Base-by-base conservation (phyloP, 2,888 invertebrate species). In the Melanotus villosus region DNA sequence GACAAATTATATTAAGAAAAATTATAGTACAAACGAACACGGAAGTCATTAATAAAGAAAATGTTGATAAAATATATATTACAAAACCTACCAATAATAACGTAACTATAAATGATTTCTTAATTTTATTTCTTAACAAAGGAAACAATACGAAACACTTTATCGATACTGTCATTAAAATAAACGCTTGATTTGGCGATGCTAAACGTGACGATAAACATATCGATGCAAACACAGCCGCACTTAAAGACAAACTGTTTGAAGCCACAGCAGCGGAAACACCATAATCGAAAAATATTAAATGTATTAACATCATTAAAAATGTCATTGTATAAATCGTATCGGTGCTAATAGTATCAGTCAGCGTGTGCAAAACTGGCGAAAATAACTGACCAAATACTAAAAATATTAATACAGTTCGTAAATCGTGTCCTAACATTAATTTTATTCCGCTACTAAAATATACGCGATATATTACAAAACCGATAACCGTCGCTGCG, bases 261-360 rank as follows among this genome's bases (percentile, higher is more conserved):
- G 97, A 97, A 0, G 98, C 95, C 68, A 98, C 92, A 0, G 96
- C 94, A 1, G 93, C 94, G 9, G 91, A 89, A 0, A 95, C 89
- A 3, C 95, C 96, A 80, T 99, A 99, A 82, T 99, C 96, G 80
- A 94, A 96, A 81, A 97, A 97, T 76, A 95, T 89, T 69, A 99
- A 87, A 87, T 99, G 98, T 0, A 94, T 85, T 0, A 94, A 80
- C 87, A 98, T 90, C 91, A 97, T 95, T 10, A 95, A 87, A 16
- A 93, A 91, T 0, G 98, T 91, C 89, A 94, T 95, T 0, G 97
- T 95, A 80, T 97, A 98, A 80, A 99, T 98, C 0, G 99, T 98
- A 81, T 99, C 98, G 0, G 98, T 98, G 80, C 97, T 97, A 1
- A 99, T 95, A 0, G 98, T 97, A 81, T 97, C 96, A 0, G 99